phyloP scores from a whole-genome alignment of 2,888 invertebrate species.

The Rapana venosa region DNA sequence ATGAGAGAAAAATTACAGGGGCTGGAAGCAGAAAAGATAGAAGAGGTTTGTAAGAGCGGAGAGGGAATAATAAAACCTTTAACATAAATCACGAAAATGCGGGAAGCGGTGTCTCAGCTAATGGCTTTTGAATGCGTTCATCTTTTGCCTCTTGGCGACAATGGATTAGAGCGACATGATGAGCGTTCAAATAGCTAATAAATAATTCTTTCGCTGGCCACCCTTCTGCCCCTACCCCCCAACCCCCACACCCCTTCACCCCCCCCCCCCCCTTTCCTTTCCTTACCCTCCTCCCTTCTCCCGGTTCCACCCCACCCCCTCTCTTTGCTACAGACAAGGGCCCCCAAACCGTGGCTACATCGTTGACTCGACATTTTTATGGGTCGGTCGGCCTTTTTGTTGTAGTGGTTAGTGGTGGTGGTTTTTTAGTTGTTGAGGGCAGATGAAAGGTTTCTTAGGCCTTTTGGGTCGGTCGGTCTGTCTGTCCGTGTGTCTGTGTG shows the following conservation, averaged over 20 bases:
- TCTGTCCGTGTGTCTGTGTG: not conserved
- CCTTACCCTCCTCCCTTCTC: not conserved
- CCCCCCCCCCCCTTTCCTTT: not conserved
- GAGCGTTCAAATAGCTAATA: conserved; percentile 37
- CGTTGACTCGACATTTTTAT: conserved; percentile 20
- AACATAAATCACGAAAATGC: conserved; percentile 42
- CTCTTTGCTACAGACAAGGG: not conserved
- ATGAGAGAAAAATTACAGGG: conserved; percentile 30
- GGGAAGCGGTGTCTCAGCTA: conserved; percentile 35
- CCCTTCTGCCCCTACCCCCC: not conserved
- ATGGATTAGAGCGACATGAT: conserved; percentile 33
- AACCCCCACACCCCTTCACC: too few relatives aligned
- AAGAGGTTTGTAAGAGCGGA: conserved; percentile 41
- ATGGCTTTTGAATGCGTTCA: conserved; percentile 47
- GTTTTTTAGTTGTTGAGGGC: not conserved
- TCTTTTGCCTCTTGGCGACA: conserved; percentile 32
- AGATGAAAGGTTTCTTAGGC: conserved; percentile 27
- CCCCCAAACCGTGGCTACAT: not conserved
- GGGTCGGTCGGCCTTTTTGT: conserved; percentile 9
- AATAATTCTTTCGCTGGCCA: conserved; percentile 32
- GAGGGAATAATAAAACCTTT: conserved; percentile 41
- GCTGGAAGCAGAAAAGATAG: conserved; percentile 11
- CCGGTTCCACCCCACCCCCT: not conserved
- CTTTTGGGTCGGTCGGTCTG: not conserved
- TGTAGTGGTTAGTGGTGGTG: not conserved